These are phyloP conservation scores for Trichogramma evanescens DNA, from an alignment of 2,888 invertebrate genomes.

Conservation along the genomic window DNA sequence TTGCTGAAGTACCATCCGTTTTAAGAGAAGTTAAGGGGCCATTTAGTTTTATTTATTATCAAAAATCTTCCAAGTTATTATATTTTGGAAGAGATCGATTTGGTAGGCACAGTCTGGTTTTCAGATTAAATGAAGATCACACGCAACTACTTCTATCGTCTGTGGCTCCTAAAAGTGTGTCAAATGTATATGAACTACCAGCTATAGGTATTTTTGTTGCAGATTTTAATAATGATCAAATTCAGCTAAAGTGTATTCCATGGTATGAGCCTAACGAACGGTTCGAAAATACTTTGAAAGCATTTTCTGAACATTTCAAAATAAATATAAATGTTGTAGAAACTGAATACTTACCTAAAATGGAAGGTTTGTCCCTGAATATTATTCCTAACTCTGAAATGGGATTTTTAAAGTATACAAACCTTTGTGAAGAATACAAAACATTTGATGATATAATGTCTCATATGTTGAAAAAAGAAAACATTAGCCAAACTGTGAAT, in stretches of 20 bases:
- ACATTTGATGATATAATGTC: conserved; percentile 45
- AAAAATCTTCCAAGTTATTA: conserved; percentile 53
- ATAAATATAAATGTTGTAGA: conserved; percentile 36
- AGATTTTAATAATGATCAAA: conserved; percentile 39
- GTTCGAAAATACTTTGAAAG: conserved; percentile 38
- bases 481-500: conserved; percentile 47
- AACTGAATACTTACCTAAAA: conserved; percentile 24
- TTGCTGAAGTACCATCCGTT: conserved; percentile 43
- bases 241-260: conserved; percentile 47
- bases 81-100: conserved; percentile 81
- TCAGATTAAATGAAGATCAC: conserved; percentile 48
- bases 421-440: conserved; percentile 30
- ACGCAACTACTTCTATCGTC: conserved; percentile 31
- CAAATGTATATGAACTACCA: conserved; percentile 56
- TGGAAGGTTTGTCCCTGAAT: conserved; percentile 7
- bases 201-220: conserved; percentile 56
- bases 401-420: conserved; percentile 27
- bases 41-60: conserved; percentile 73
- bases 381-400: conserved; percentile 12
- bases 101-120: conserved; percentile 77
- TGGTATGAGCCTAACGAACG: conserved; percentile 44
- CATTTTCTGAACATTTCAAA: conserved; percentile 39
- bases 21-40: conserved; percentile 69
- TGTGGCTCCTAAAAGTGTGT: conserved; percentile 46
- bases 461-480: conserved; percentile 43